These are phyloP conservation scores for Agapetus fuscipes DNA, from an alignment of 2,888 invertebrate genomes.

Conservation along the genomic window DNA sequence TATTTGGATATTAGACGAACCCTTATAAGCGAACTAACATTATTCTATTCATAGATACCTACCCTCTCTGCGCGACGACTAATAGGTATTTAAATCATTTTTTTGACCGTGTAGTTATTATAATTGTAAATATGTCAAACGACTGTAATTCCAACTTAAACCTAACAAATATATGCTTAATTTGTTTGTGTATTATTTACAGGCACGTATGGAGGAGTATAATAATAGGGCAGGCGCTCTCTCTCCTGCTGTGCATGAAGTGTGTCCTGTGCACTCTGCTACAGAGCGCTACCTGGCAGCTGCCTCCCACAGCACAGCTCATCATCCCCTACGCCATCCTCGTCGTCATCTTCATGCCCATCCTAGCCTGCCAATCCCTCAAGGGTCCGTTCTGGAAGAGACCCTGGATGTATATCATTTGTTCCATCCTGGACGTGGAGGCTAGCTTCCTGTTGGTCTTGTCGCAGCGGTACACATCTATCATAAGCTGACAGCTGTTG, in stretches of 20 bases:
- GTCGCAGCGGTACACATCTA: constrained; percentile 55
- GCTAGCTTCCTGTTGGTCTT: constrained; percentile 74
- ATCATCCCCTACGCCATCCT: constrained; percentile 70
- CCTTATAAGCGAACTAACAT: too few relatives aligned
- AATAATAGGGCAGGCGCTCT: constrained; percentile 65
- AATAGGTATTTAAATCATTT: too few relatives aligned
- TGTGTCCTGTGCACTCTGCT: constrained; percentile 64
- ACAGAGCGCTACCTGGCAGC: constrained; percentile 57
- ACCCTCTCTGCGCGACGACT: too few relatives aligned
- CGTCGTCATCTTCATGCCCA: constrained; percentile 66
- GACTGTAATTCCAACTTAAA: too few relatives aligned
- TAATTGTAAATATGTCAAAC: too few relatives aligned
- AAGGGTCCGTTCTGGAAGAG: constrained; percentile 55
- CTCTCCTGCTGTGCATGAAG: constrained; percentile 66
- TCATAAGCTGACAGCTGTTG: constrained; percentile 59
- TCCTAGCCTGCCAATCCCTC: constrained; percentile 62
- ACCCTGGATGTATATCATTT: constrained; percentile 68
- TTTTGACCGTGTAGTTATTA: too few relatives aligned
- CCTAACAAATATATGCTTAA: too few relatives aligned
- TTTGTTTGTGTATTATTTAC: too few relatives aligned
- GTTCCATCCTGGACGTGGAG: constrained; percentile 77
- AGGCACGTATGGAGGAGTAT: constrained; percentile 68
- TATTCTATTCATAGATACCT: too few relatives aligned
- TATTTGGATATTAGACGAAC: too few relatives aligned
- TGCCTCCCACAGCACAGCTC: constrained; percentile 71